Base-by-base conservation (phyloP, 2,888 invertebrate genomes). In the Troglohyphantes excavatus region DNA sequence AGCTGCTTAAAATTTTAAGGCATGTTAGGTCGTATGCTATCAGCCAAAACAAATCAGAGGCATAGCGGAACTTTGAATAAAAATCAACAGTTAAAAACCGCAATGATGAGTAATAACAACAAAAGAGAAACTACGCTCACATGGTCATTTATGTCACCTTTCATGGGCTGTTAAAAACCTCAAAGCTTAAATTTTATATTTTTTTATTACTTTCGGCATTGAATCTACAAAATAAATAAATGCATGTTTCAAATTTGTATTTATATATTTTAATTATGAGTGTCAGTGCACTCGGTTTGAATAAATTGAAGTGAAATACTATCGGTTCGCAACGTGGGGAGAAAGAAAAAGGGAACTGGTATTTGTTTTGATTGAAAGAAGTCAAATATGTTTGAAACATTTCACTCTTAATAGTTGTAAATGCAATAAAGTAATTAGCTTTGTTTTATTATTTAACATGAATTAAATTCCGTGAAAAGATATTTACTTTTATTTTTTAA, bases 231-330 rank as follows among this genome's bases (percentile, higher is more conserved):
- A 53, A n/a, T 53, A 17, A 11, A 53, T 53, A n/a, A 9, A n/a
- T 53, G 9, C 39, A 5, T 53, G 53, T 5, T 53, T 39, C 13
- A 39, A 39, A 39, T n/a, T n/a, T n/a, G n/a, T 13, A 39, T 39
- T 39, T 11, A 39, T 39, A 39, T 11, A 2, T 39, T 39, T 2
- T 11, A 5, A 53, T 53, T 2, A 53, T 5, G n/a, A 53, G 9
- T 53, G 53, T 53, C 53, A 53, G 5, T 53, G 53, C 53, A 53
- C 53, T 53, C 53, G 13, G 5, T 7, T 13, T 46, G 17, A 53
- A n/a, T 53, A 53, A 53, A 53, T n/a, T 65, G 78, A 78, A 78
- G 78, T 78, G 78, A 63, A 78, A 63, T 78, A 59, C 19, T 63
- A 65, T 2, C 21, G 13, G 23, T 17, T 21, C 78, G 17, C 78